Percentiles rank a stretch among this genome's conserved stretches.
Conservation (phyloP, 1,140 invertebrate species). For the Lineus longissimus region DNA sequence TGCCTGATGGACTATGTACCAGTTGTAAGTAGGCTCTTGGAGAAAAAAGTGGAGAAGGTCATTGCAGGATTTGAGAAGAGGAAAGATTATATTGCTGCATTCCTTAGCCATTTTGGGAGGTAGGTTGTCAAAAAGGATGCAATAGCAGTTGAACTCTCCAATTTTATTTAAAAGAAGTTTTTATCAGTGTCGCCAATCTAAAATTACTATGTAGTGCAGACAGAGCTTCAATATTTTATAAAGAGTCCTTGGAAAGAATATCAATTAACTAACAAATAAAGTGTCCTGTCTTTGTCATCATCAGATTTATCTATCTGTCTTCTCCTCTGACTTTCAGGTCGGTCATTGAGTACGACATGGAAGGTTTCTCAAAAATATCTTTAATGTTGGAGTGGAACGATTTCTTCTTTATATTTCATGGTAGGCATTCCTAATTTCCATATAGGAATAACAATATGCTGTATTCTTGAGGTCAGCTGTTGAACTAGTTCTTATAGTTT, state of each 20-base stretch:
- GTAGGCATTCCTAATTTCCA: conserved; percentile 30
- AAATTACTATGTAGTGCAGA: too few species aligned
- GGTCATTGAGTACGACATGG: conserved; percentile 49
- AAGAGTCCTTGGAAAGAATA: too few species aligned
- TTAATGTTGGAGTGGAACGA: conserved; percentile 54
- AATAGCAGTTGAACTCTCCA: too few species aligned
- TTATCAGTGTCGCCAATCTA: too few species aligned
- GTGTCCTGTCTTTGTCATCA: too few species aligned
- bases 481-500: too few species aligned
- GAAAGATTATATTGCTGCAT: conserved; percentile 49
- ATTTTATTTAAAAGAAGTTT: too few species aligned
- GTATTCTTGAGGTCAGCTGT: background rate
- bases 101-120: conserved; percentile 48
- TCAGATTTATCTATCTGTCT: too few species aligned
- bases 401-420: conserved; percentile 49
- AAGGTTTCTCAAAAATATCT: conserved; percentile 40
- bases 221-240: too few species aligned
- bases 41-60: conserved; percentile 47
- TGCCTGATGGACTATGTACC: conserved; percentile 50
- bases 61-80: conserved; percentile 46
- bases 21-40: conserved; percentile 37
- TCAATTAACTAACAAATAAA: too few species aligned
- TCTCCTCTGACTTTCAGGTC: conserved; percentile 33
- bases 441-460: background rate
- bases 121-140: conserved; percentile 14